Percentiles rank a stretch among this genome's conserved stretches.
These are phyloP conservation scores for Rhyzopertha dominica DNA, from an alignment of 1,140 invertebrate genomes.

Conservation along the genomic window DNA sequence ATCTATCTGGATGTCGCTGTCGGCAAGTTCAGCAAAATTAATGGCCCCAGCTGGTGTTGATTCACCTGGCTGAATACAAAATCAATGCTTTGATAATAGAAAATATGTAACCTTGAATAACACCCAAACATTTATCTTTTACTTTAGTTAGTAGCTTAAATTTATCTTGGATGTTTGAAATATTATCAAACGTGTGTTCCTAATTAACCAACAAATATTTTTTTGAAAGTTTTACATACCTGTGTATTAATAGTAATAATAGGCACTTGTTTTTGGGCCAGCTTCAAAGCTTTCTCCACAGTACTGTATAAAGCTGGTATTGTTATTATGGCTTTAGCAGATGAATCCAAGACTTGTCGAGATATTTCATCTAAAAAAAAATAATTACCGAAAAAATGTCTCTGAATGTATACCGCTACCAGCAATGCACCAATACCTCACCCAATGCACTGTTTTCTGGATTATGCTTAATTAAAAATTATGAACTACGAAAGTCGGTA, in stretches of 20 bases:
- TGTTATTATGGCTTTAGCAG: slow-evolving; percentile 64
- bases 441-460: no score
- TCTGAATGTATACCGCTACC: neutral
- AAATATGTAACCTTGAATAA: neutral
- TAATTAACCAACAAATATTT: neutral
- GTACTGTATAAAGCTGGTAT: slow-evolving; percentile 49
- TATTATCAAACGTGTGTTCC: no score
- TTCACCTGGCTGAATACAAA: slow-evolving; percentile 33
- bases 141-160: neutral
- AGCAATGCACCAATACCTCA: slow-evolving; percentile 1
- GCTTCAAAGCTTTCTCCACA: slow-evolving; percentile 46
- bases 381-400: slow-evolving; percentile 9
- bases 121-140: neutral
- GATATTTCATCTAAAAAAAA: slow-evolving; percentile 67
- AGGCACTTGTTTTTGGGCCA: slow-evolving; percentile 48
- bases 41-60: slow-evolving; percentile 49
- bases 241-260: slow-evolving; percentile 52
- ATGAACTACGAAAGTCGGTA: no score
- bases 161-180: no score
- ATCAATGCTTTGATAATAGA: slow-evolving; percentile 9
- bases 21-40: slow-evolving; percentile 53
- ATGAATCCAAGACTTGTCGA: slow-evolving; percentile 61
- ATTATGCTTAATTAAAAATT: no score
- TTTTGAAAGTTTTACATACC: slow-evolving; percentile 10
- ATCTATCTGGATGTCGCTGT: slow-evolving; percentile 40